Conservation (phyloP, 2,797 vertebrate genomes). For the Cuniculus paca region DNA sequence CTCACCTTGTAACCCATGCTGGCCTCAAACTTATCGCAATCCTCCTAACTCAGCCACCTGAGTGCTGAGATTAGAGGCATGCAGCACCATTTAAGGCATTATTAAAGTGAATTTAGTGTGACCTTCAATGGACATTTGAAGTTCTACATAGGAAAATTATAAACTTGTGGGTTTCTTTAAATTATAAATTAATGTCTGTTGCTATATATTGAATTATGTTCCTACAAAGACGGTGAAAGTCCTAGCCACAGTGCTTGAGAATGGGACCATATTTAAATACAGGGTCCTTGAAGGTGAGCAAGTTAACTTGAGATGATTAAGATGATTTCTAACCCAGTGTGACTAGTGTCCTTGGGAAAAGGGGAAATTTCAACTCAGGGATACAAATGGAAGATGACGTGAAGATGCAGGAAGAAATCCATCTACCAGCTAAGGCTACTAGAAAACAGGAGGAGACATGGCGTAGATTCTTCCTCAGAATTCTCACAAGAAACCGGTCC, state of each 20-base stretch:
- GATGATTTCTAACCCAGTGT: not conserved
- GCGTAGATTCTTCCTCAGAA: no score
- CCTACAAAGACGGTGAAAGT: not conserved
- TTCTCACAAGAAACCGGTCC: accelerated
- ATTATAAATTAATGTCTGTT: conserved; percentile 67
- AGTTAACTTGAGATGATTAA: not conserved
- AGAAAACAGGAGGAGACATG: no score
- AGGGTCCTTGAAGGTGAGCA: not conserved
- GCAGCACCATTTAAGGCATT: not conserved
- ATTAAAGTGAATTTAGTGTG: not conserved
- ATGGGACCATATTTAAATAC: not conserved
- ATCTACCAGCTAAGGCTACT: not conserved
- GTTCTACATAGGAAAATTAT: conserved; percentile 39
- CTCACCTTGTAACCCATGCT: no score
- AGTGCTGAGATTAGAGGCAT: not conserved
- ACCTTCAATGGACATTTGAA: not conserved
- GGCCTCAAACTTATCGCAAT: not conserved
- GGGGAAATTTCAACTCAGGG: not conserved
- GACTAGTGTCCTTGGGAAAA: not conserved
- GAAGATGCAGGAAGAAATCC: not conserved
- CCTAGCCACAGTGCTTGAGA: not conserved
- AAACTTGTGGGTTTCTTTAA: not conserved
- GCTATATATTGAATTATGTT: not conserved
- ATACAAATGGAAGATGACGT: no score
- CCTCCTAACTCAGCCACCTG: not conserved